phyloP scores from a whole-genome alignment of 2,113 vertebrate genomes.

The Natator depressus region DNA sequence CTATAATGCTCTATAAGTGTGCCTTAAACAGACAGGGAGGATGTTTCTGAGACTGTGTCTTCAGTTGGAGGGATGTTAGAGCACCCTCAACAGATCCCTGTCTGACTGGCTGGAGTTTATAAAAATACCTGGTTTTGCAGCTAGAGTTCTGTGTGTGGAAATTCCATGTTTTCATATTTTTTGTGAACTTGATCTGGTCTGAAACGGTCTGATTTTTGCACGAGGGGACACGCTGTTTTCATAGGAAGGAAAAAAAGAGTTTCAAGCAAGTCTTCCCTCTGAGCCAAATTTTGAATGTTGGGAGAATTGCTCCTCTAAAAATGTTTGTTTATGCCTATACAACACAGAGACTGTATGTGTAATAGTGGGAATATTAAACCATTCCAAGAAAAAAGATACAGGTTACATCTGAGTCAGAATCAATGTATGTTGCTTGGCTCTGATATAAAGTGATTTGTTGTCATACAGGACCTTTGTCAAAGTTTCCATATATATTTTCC shows the following conservation, averaged over 20 bases:
- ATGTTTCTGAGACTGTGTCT: background rate
- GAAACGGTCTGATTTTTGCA: background rate
- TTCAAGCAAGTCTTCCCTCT: background rate
- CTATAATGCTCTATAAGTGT: background rate
- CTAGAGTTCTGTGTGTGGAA: background rate
- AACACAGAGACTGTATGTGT: background rate
- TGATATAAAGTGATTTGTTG: background rate
- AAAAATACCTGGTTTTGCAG: background rate
- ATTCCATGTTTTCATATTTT: background rate
- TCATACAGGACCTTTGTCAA: background rate
- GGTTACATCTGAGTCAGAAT: background rate
- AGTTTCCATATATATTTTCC: background rate
- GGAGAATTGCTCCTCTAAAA: background rate
- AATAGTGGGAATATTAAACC: background rate
- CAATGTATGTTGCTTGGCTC: background rate
- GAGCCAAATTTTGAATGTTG: background rate
- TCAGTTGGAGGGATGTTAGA: accelerated
- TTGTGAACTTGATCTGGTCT: background rate
- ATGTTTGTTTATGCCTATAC: background rate
- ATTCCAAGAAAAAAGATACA: background rate
- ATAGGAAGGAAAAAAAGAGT: background rate
- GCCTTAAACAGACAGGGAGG: background rate
- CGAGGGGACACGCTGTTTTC: background rate
- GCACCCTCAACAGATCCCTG: background rate
- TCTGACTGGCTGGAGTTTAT: background rate